phyloP scores from a whole-genome alignment of 2,113 vertebrate genomes.

The Lepus americanus region DNA sequence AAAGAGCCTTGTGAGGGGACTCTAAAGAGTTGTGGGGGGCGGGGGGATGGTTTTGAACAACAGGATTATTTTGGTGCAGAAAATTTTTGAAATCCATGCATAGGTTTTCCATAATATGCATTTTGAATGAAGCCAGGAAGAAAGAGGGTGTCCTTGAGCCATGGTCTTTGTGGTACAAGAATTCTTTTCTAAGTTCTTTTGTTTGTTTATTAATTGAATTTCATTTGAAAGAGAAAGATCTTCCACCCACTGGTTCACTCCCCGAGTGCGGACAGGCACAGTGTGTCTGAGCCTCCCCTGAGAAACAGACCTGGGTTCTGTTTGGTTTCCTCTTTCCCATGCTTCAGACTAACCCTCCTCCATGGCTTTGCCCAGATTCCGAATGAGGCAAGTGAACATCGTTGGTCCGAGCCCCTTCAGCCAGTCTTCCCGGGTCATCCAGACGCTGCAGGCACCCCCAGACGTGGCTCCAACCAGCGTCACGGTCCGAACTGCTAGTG shows the following conservation, averaged over 20 bases:
- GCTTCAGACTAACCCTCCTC: fast-evolving
- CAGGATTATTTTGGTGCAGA: too few species aligned
- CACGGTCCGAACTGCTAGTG: constrained; percentile 92
- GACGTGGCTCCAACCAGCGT: constrained; percentile 92
- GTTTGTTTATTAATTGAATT: too few species aligned
- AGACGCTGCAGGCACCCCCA: constrained; percentile 95
- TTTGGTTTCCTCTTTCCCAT: fast-evolving
- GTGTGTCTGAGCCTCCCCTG: not conserved
- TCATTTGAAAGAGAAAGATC: too few species aligned
- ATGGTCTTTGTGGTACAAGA: not conserved
- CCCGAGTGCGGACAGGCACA: too few species aligned
- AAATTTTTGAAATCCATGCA: too few species aligned
- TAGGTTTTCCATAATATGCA: too few species aligned
- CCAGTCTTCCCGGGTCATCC: constrained; percentile 93
- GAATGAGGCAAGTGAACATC: constrained; percentile 95
- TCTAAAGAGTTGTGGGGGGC: too few species aligned
- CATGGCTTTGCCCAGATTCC: constrained; percentile 88
- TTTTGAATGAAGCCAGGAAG: not conserved
- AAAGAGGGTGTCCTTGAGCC: not conserved
- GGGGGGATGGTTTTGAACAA: too few species aligned
- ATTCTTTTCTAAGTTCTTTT: too few species aligned
- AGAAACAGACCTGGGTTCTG: not conserved
- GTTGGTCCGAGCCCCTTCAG: constrained; percentile 93
- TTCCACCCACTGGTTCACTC: too few species aligned
- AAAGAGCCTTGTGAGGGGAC: not conserved